These are phyloP conservation scores for Cephalophus harveyi DNA, from an alignment of 2,113 vertebrate genomes.

Conservation along the genomic window DNA sequence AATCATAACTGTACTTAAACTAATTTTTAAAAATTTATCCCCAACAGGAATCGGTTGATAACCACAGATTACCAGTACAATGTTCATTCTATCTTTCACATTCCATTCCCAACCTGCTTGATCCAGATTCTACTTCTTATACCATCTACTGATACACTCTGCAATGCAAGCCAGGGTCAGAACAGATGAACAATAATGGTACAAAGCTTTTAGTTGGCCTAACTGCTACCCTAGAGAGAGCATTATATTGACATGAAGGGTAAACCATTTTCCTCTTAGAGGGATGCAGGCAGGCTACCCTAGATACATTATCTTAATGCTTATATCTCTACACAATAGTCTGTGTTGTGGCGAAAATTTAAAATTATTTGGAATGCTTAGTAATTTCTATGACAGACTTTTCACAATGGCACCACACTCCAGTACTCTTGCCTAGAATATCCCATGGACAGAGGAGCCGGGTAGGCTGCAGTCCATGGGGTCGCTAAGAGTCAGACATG, in stretches of 20 bases:
- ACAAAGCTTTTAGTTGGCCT: background rate
- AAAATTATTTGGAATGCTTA: slow-evolving; percentile 7
- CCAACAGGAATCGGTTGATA: background rate
- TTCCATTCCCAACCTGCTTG: background rate
- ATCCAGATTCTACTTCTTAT: background rate
- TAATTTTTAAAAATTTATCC: background rate
- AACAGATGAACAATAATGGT: background rate
- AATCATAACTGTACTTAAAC: background rate
- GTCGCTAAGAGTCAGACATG: too few relatives aligned
- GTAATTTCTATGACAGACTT: background rate
- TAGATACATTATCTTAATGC: background rate
- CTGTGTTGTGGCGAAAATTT: background rate
- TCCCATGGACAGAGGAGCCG: too few relatives aligned
- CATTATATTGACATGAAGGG: background rate
- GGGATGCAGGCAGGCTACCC: background rate
- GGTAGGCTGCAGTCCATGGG: too few relatives aligned
- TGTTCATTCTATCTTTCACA: background rate
- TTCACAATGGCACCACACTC: background rate
- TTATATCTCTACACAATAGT: background rate
- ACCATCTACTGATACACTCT: background rate
- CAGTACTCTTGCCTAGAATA: too few relatives aligned
- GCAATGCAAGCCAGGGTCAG: background rate
- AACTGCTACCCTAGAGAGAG: background rate
- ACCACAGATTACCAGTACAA: background rate
- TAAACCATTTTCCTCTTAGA: background rate